These are phyloP conservation scores for Lepus europaeus DNA, from an alignment of 2,113 vertebrate genomes.

Conservation along the genomic window DNA sequence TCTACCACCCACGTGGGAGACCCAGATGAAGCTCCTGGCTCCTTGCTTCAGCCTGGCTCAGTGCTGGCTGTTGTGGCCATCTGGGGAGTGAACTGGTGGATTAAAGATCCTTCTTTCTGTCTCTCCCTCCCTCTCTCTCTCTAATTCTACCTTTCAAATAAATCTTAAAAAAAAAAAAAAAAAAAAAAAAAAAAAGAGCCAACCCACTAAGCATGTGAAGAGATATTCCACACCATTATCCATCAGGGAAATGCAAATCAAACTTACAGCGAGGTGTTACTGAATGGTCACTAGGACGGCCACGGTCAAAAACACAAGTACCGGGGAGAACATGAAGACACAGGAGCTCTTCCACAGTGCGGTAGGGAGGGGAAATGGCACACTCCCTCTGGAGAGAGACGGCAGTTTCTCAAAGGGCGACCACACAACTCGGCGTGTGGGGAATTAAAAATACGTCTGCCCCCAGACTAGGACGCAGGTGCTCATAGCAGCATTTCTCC, in stretches of 20 bases:
- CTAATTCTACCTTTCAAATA: too few species aligned
- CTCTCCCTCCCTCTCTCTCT: too few species aligned
- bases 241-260: neutral
- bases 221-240: neutral
- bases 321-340: neutral
- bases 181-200: neutral
- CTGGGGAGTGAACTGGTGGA: too few species aligned
- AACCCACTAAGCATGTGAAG: neutral
- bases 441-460: neutral
- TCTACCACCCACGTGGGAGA: too few species aligned
- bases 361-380: neutral
- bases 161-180: too few species aligned
- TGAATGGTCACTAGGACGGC: neutral
- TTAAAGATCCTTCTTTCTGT: too few species aligned
- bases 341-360: neutral
- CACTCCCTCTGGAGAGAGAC: neutral
- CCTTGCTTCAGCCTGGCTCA: too few species aligned
- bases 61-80: too few species aligned
- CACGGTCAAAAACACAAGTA: neutral
- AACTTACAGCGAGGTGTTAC: neutral
- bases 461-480: neutral
- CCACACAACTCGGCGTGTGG: neutral
- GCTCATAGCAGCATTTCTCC: neutral
- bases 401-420: conserved; percentile 36
- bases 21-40: too few species aligned